A percentile compares a stretch with the other conserved stretches of the same genome.
Conservation (phyloP, 2,113 vertebrate genomes). For the Aptenodytes forsteri region DNA sequence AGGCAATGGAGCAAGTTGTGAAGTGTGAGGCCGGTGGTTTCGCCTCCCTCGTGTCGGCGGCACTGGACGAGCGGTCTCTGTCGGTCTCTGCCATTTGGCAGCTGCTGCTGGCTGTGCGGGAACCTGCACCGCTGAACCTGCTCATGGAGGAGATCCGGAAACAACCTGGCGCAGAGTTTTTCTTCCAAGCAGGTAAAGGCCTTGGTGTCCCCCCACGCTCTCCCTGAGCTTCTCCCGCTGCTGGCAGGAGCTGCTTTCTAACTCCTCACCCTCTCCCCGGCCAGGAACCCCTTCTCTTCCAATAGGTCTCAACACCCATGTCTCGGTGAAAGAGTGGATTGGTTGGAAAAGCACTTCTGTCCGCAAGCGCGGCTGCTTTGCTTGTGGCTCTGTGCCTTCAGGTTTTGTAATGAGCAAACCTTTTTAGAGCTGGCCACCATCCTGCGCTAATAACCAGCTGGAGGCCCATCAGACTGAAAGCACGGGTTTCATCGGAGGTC, state of each 20-base stretch:
- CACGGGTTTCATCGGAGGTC: rapidly evolving
- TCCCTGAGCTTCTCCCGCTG: not conserved
- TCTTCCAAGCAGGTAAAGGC: conserved; percentile 66
- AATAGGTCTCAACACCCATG: not conserved
- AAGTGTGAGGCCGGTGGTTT: conserved; percentile 13
- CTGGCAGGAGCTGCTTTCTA: not conserved
- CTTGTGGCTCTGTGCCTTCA: not conserved
- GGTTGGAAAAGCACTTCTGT: not conserved
- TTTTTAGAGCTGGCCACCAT: not conserved
- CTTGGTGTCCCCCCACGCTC: not conserved
- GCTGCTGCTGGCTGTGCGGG: conserved; percentile 60
- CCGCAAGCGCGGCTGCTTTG: not conserved
- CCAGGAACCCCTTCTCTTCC: not conserved
- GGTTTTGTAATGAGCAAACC: not conserved
- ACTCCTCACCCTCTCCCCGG: not conserved
- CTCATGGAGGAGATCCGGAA: conserved; percentile 71
- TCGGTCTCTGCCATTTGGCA: conserved; percentile 70
- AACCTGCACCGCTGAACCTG: not conserved
- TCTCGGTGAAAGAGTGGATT: not conserved
- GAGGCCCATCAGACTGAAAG: not conserved
- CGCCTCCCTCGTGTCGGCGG: conserved; percentile 56
- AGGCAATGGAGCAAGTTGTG: conserved; percentile 69
- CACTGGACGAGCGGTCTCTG: conserved; percentile 60
- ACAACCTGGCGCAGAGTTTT: conserved; percentile 54
- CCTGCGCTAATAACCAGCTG: not conserved